Percentiles rank a stretch among this genome's conserved stretches.
Evolutionary conservation across 2,113 vertebrate species (phyloP).

Genomic region (Vicugna pacos): DNA sequence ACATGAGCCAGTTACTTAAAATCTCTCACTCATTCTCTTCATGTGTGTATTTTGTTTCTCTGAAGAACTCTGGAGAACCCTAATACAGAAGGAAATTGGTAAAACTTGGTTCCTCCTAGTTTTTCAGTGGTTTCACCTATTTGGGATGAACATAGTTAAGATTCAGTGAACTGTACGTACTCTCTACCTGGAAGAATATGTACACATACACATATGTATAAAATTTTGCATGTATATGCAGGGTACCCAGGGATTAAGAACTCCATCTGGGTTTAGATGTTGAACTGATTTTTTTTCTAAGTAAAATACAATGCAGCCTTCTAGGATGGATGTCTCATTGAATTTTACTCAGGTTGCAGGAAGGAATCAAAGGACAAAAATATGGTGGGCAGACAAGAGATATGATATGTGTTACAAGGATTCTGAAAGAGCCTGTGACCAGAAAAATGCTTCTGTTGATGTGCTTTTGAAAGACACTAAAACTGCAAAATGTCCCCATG

Average conservation of each 20-base stretch:
- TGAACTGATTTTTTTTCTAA: conserved; percentile 31
- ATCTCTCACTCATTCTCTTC: not conserved
- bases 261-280: conserved; percentile 17
- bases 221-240: not conserved
- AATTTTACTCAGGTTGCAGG: not conserved
- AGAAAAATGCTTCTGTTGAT: not conserved
- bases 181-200: not conserved
- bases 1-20: not conserved
- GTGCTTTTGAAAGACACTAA: conserved; percentile 42
- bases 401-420: not conserved
- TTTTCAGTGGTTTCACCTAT: not conserved
- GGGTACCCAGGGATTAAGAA: not conserved
- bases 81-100: not conserved
- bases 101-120: not conserved
- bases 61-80: not conserved
- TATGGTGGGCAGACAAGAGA: not conserved
- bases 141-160: not conserved
- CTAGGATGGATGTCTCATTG: not conserved
- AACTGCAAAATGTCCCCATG: not conserved
- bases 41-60: not conserved
- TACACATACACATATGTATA: not conserved
- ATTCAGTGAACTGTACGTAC: not conserved
- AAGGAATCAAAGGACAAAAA: conserved; percentile 7
- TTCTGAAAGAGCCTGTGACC: not conserved
- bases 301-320: conserved; percentile 39